Percentiles rank a stretch among this genome's conserved stretches.
phyloP scores from a whole-genome alignment of 2,888 invertebrate genomes.

The Thymelicus lineola region DNA sequence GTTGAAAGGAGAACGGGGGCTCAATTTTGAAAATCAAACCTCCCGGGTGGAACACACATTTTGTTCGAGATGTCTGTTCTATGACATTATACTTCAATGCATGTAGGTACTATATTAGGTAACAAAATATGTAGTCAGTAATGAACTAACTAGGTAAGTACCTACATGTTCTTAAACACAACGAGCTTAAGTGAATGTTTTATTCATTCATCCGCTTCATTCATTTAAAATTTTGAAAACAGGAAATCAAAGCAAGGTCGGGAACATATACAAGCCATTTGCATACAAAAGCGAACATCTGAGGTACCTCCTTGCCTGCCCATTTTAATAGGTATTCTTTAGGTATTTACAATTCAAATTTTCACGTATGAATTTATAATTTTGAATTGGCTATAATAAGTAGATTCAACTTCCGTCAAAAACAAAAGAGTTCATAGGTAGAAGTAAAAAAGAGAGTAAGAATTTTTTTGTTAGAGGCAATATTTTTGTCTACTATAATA shows the following conservation, averaged over 20 bases:
- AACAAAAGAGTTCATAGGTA: not conserved
- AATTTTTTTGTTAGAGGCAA: no score
- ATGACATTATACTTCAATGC: no score
- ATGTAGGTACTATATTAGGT: no score
- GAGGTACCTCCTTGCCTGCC: not conserved
- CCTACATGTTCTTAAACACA: not conserved
- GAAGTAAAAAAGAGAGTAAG: constrained; percentile 28
- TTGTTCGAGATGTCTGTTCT: no score
- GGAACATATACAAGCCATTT: constrained; percentile 11
- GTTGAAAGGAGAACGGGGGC: no score
- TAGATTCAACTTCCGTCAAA: not conserved
- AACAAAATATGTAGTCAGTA: no score
- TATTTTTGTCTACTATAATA: no score
- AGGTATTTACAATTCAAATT: constrained; percentile 27
- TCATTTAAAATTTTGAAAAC: constrained; percentile 12
- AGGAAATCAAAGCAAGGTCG: constrained; percentile 15
- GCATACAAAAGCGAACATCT: constrained; percentile 30
- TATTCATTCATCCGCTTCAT: not conserved
- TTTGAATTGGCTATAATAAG: not conserved
- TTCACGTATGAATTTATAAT: constrained; percentile 15
- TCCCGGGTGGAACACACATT: no score
- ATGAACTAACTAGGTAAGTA: no score
- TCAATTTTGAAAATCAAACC: no score
- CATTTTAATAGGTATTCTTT: constrained; percentile 1
- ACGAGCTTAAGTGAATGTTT: not conserved